phyloP scores from a whole-genome alignment of 2,113 vertebrate genomes.

The Geothlypis trichas region DNA sequence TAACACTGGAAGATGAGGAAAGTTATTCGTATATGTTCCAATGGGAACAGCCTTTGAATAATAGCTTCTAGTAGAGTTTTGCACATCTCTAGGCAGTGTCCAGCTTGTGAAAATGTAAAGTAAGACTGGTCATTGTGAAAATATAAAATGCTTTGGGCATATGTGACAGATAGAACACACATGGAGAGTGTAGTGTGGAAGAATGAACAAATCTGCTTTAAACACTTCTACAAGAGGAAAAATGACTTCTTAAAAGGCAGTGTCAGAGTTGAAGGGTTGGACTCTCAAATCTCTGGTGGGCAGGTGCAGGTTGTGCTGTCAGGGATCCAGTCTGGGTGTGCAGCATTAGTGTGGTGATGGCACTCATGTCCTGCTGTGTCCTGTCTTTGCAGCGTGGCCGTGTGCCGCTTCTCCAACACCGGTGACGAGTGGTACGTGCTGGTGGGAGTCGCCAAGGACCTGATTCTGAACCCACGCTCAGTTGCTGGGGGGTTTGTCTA shows the following conservation, averaged over 20 bases:
- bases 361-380: not conserved
- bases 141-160: not conserved
- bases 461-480: constrained; percentile 93
- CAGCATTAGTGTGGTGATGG: accelerated
- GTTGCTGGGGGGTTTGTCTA: constrained; percentile 93
- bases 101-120: not conserved
- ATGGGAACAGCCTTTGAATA: not conserved
- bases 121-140: not conserved
- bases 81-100: not conserved
- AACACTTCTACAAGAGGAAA: not conserved
- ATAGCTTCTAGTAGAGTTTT: not conserved
- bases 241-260: not conserved
- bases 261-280: not conserved
- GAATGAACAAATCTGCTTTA: not conserved
- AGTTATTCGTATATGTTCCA: not conserved
- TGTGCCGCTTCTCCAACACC: constrained; percentile 89
- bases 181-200: not conserved
- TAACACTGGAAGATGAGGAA: not conserved
- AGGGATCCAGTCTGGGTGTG: accelerated
- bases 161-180: not conserved
- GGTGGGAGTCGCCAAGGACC: constrained; percentile 94
- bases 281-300: not conserved
- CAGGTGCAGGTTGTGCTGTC: not conserved
- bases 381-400: constrained; percentile 82
- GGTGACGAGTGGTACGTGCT: constrained; percentile 97